A percentile compares a stretch with the other conserved stretches of the same genome.
Conservation (phyloP, 1,140 invertebrate species). For the Colletes latitarsis region DNA sequence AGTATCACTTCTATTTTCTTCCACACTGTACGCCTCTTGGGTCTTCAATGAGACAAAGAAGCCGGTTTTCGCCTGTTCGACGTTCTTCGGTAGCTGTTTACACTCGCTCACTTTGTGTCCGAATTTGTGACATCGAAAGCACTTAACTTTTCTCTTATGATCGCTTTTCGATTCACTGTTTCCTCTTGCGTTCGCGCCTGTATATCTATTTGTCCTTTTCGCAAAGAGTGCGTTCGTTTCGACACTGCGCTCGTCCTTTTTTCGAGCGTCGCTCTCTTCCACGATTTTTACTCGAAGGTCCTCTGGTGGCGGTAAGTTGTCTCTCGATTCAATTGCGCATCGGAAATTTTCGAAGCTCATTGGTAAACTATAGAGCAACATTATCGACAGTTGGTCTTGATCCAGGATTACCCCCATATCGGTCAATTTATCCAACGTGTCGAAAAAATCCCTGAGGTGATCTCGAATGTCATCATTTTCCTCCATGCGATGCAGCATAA, state of each 20-base stretch:
- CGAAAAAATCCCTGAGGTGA: constrained; percentile 3
- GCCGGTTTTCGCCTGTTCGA: neutral
- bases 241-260: neutral
- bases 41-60: neutral
- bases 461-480: neutral
- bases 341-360: constrained; percentile 10
- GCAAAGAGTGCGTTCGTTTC: neutral
- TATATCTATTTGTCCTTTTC: neutral
- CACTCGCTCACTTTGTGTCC: constrained; percentile 10
- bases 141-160: neutral
- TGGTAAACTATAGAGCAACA: constrained; percentile 7
- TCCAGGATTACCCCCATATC: neutral
- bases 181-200: neutral
- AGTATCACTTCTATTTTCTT: neutral
- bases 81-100: neutral
- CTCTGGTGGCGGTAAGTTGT: neutral
- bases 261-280: constrained; percentile 6
- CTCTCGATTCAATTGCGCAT: constrained; percentile 14
- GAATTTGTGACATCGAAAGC: constrained; percentile 8
- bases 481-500: neutral
- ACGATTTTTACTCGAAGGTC: neutral
- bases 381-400: neutral
- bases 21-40: neutral
- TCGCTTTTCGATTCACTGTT: neutral
- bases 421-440: neutral